phyloP scores from a whole-genome alignment of 2,888 invertebrate genomes.

The Euclidia mi region DNA sequence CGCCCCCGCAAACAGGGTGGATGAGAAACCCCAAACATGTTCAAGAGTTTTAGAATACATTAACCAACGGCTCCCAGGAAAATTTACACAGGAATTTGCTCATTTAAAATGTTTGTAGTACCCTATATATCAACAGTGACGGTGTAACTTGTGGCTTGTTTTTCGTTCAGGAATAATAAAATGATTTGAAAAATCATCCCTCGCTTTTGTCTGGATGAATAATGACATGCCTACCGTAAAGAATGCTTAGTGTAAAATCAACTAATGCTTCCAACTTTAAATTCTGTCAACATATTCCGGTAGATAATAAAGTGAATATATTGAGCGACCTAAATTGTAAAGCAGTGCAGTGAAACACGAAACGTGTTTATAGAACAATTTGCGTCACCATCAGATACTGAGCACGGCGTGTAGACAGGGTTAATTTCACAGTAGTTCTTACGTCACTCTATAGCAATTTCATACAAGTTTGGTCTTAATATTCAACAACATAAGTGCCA shows the following conservation, averaged over 20 bases:
- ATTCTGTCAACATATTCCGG: background rate
- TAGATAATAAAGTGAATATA: conserved; percentile 2
- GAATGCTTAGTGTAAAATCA: background rate
- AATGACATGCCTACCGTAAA: background rate
- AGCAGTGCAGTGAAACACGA: conserved; percentile 25
- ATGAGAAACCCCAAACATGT: conserved; percentile 35
- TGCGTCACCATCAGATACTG: conserved; percentile 63
- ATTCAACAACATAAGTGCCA: conserved; percentile 48
- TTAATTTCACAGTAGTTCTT: conserved; percentile 70
- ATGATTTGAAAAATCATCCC: background rate
- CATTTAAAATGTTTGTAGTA: conserved; percentile 31
- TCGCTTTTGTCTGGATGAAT: background rate
- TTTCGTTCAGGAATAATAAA: background rate
- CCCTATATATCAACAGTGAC: background rate
- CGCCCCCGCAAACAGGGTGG: conserved; percentile 16
- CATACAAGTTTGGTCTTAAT: conserved; percentile 66
- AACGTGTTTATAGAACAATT: conserved; percentile 32
- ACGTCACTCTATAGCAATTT: conserved; percentile 60
- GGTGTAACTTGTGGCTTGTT: background rate
- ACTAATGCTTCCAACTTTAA: background rate
- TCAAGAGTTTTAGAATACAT: conserved; percentile 49
- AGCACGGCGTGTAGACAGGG: conserved; percentile 58
- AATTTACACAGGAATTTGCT: conserved; percentile 36
- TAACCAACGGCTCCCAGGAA: conserved; percentile 22
- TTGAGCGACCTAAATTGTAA: conserved; percentile 21